Evolutionary conservation across 1,140 invertebrate species (phyloP).

Genomic region (Hylaeus anthracinus): DNA sequence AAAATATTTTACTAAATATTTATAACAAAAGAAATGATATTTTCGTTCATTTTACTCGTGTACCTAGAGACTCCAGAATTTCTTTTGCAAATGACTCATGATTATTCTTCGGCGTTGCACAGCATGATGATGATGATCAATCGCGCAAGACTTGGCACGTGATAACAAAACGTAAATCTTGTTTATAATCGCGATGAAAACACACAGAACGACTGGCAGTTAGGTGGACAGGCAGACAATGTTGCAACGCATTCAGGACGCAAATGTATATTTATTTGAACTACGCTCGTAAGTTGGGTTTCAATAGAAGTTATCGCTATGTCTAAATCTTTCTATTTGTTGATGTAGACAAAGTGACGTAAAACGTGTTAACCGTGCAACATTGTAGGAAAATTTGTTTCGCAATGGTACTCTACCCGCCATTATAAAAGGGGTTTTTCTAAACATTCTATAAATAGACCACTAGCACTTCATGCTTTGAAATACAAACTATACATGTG

Average conservation of each 20-base stretch:
- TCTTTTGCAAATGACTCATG: not conserved
- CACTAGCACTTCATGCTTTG: too few relatives aligned
- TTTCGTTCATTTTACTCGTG: not conserved
- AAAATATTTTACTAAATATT: too few relatives aligned
- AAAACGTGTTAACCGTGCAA: slow-evolving; percentile 50
- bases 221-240: slow-evolving; percentile 4
- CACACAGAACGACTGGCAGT: not conserved
- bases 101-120: slow-evolving; percentile 3
- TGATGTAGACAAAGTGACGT: slow-evolving; percentile 50
- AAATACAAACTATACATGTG: too few relatives aligned
- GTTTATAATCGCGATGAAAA: slow-evolving; percentile 60
- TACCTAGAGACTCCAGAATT: slow-evolving; percentile 5
- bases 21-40: too few relatives aligned
- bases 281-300: slow-evolving; percentile 52
- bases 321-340: slow-evolving; percentile 45
- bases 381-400: slow-evolving; percentile 36
- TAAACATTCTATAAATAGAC: too few relatives aligned
- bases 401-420: slow-evolving; percentile 15
- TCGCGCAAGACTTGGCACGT: slow-evolving; percentile 32
- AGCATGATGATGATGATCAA: slow-evolving; percentile 29
- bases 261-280: slow-evolving; percentile 63
- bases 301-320: slow-evolving; percentile 60
- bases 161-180: slow-evolving; percentile 62
- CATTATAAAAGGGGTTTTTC: too few relatives aligned
- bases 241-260: not conserved